Conservation (phyloP, 1,140 invertebrate species). For the Dendrolimus kikuchii region DNA sequence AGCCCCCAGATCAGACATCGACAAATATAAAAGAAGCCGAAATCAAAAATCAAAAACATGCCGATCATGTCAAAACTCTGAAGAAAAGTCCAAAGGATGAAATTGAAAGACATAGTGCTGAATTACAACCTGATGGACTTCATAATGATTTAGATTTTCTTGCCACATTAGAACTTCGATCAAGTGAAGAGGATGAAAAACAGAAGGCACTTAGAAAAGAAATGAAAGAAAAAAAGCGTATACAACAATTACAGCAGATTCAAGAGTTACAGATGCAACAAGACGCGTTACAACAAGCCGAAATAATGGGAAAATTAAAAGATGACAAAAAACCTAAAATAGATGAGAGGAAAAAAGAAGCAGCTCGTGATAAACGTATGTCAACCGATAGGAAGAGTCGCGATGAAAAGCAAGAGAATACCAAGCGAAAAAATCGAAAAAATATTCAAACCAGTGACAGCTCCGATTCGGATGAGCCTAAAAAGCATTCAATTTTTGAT, state of each 20-base stretch:
- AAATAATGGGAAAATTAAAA: conserved; percentile 47
- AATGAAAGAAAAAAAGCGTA: conserved; percentile 72
- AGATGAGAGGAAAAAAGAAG: conserved; percentile 68
- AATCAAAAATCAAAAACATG: conserved; percentile 26
- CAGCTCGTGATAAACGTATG: conserved; percentile 64
- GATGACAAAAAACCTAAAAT: conserved; percentile 63
- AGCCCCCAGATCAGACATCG: conserved; percentile 54
- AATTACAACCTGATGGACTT: conserved; percentile 32
- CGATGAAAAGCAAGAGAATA: conserved; percentile 62
- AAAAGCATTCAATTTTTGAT: conserved; percentile 94
- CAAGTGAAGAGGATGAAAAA: conserved; percentile 73
- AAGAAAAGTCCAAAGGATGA: conserved; percentile 34
- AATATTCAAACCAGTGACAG: conserved; percentile 73
- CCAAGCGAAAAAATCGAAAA: conserved; percentile 69
- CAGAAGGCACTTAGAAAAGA: conserved; percentile 71
- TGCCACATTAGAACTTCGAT: conserved; percentile 74
- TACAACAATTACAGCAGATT: conserved; percentile 70
- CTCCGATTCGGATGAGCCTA: conserved; percentile 81
- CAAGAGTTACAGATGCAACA: conserved; percentile 68
- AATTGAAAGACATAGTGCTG: conserved; percentile 26
- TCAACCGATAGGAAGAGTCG: conserved; percentile 70
- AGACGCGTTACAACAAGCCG: conserved; percentile 54
- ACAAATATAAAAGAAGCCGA: conserved; percentile 41
- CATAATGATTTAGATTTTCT: conserved; percentile 78
- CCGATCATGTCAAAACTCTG: conserved; percentile 28